phyloP scores from a whole-genome alignment of 2,797 vertebrate species.

The Basileuterus tristriatus region DNA sequence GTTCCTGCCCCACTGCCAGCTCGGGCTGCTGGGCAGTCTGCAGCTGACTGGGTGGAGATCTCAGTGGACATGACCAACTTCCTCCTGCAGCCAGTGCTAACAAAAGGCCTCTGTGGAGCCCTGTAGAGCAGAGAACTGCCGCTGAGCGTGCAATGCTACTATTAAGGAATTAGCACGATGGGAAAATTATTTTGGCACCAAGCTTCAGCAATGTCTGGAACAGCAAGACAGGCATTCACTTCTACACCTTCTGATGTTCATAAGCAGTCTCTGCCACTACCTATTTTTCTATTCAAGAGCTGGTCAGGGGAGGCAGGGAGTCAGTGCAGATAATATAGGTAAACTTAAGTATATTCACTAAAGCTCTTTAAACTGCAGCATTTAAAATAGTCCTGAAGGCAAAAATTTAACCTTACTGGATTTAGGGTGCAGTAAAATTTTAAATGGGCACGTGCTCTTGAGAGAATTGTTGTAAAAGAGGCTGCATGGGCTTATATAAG shows the following conservation, averaged over 20 bases:
- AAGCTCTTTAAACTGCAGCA: background rate
- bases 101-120: constrained; percentile 31
- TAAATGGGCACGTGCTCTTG: background rate
- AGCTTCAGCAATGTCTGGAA: background rate
- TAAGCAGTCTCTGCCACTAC: background rate
- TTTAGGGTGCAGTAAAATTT: background rate
- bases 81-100: background rate
- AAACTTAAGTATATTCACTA: background rate
- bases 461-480: background rate
- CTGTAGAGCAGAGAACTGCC: background rate
- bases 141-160: accelerated
- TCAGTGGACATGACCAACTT: background rate
- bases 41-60: background rate
- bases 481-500: background rate
- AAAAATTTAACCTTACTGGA: background rate
- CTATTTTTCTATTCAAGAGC: background rate
- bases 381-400: background rate
- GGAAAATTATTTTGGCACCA: background rate
- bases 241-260: background rate
- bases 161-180: background rate
- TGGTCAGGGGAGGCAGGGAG: background rate
- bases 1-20: background rate
- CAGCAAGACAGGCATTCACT: background rate
- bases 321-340: background rate
- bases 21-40: background rate